Evolutionary conservation across 1,140 invertebrate species (phyloP).

Genomic region (Heliconius hermathena): DNA sequence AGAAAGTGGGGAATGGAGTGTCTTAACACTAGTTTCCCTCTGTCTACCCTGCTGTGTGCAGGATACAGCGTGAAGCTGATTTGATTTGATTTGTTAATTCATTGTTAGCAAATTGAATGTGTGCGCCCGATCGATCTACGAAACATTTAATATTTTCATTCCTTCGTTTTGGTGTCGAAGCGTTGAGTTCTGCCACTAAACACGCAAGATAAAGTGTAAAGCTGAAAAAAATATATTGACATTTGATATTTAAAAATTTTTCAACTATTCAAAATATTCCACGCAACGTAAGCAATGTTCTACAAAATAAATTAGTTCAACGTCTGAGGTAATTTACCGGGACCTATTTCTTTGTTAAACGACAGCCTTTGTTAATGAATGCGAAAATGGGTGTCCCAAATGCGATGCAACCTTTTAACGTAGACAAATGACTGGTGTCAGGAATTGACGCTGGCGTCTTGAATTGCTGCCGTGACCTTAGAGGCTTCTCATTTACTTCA

Average conservation of each 20-base stretch:
- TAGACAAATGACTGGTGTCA: conserved; percentile 8
- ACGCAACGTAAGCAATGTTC: not conserved
- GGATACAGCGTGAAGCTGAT: too few relatives aligned
- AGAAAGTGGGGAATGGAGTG: too few relatives aligned
- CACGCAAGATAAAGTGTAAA: too few relatives aligned
- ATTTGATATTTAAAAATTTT: not conserved
- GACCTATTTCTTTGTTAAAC: conserved; percentile 11
- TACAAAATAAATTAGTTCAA: conserved; percentile 4
- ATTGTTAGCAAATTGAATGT: too few relatives aligned
- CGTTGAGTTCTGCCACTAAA: too few relatives aligned
- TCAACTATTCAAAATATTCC: not conserved
- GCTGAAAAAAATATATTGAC: too few relatives aligned
- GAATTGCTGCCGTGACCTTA: not conserved
- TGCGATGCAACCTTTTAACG: conserved; percentile 23
- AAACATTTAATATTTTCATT: too few relatives aligned
- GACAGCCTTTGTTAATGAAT: conserved; percentile 19
- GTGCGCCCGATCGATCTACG: too few relatives aligned
- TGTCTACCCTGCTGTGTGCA: too few relatives aligned
- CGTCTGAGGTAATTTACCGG: not conserved
- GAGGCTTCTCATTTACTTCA: not conserved
- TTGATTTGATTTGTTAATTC: too few relatives aligned
- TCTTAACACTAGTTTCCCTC: too few relatives aligned
- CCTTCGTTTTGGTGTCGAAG: too few relatives aligned
- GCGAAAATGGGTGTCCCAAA: conserved; percentile 7
- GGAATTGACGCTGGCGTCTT: not conserved